Evolutionary conservation across 2,113 vertebrate genomes (phyloP).

Genomic region (Danio rerio): DNA sequence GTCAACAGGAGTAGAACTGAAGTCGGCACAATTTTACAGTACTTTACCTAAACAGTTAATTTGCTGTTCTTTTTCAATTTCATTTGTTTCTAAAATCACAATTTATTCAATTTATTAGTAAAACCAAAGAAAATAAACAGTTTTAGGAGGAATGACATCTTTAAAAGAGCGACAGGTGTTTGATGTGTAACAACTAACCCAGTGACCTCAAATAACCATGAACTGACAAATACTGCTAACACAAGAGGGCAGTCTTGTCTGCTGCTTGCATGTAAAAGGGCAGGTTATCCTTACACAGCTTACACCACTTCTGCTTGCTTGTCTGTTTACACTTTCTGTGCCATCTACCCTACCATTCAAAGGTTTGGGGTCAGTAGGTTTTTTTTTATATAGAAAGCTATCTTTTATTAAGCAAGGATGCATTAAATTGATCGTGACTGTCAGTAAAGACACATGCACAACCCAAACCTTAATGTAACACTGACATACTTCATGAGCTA

Average conservation of each 20-base stretch:
- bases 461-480: not conserved
- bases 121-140: not conserved
- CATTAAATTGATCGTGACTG: not conserved
- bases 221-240: conserved; percentile 46
- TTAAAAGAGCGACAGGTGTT: not conserved
- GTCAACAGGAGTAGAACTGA: no score
- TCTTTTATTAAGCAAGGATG: not conserved
- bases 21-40: no score
- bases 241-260: conserved; percentile 79
- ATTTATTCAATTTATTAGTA: not conserved
- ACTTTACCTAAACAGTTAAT: no score
- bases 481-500: not conserved
- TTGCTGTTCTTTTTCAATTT: no score
- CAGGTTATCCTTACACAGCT: not conserved
- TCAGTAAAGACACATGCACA: not conserved
- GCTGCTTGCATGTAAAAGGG: conserved; percentile 36
- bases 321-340: not conserved
- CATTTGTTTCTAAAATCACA: not conserved
- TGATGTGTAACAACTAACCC: conserved; percentile 2
- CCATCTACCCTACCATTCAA: not conserved
- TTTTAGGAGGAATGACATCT: not conserved
- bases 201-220: conserved; percentile 38
- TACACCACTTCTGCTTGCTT: no score
- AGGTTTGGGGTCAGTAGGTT: not conserved
- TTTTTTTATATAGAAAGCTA: not conserved